These are phyloP conservation scores for Lampropteryx suffumata DNA, from an alignment of 2,888 invertebrate species.

Conservation along the genomic window DNA sequence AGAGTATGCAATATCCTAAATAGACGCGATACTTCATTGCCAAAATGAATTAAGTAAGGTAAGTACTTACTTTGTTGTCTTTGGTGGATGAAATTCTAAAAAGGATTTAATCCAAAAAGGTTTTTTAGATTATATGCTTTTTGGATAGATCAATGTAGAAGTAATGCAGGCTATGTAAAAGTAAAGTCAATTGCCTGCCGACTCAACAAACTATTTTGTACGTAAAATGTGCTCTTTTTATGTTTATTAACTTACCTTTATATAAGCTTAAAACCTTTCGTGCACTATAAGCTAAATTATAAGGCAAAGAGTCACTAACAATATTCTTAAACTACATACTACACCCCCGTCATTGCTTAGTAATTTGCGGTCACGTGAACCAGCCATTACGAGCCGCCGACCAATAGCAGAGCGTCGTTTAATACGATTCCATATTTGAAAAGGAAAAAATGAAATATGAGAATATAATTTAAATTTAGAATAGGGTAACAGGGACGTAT, in stretches of 20 bases:
- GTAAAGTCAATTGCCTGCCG: no score
- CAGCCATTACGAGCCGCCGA: conserved; percentile 67
- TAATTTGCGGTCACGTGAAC: conserved; percentile 80
- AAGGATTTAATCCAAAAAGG: no score
- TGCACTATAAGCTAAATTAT: conserved; percentile 14
- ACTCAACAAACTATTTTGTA: no score
- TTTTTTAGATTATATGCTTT: no score
- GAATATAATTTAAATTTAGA: conserved; percentile 53
- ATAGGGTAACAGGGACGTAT: conserved; percentile 35
- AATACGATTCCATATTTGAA: conserved; percentile 74
- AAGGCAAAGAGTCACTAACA: conserved; percentile 21
- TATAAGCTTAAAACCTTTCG: conserved; percentile 17
- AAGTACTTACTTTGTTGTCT: no score
- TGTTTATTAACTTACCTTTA: conserved; percentile 33
- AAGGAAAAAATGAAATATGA: conserved; percentile 45
- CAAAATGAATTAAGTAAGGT: no score
- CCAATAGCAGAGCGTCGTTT: conserved; percentile 72
- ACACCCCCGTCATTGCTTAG: conserved; percentile 63
- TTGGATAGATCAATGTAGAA: no score
- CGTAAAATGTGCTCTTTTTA: conserved; percentile 4
- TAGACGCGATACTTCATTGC: no score
- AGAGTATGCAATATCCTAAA: no score
- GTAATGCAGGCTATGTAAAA: no score
- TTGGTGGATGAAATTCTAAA: no score
- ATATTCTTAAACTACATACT: conserved; percentile 40